phyloP scores from a whole-genome alignment of 1,140 invertebrate species.

The Chironomus tepperi region DNA sequence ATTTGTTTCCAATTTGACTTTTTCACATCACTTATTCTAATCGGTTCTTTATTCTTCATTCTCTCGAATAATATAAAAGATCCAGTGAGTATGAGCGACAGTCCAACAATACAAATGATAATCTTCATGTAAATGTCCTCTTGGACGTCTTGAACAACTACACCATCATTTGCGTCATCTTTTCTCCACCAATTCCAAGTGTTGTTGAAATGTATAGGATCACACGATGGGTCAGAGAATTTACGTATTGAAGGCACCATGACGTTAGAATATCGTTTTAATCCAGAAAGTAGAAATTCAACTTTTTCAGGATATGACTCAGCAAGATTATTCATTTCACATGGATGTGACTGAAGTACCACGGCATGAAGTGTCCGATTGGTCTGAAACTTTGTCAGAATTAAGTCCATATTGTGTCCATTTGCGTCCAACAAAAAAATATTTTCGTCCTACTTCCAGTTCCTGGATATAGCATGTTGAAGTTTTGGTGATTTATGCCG shows the following conservation, averaged over 20 bases:
- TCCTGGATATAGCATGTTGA: too few species aligned
- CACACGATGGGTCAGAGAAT: conserved; percentile 43
- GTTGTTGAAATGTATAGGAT: conserved; percentile 47
- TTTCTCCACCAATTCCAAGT: conserved; percentile 47
- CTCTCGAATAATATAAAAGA: background rate
- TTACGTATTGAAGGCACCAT: conserved; percentile 45
- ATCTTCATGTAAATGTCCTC: too few species aligned
- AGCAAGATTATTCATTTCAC: conserved; percentile 72
- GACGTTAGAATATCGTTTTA: conserved; percentile 39
- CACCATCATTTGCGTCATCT: background rate
- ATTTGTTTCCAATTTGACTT: too few species aligned
- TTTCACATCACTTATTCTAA: too few species aligned
- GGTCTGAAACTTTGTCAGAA: too few species aligned
- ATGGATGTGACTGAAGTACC: too few species aligned
- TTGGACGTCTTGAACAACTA: too few species aligned
- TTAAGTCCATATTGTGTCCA: too few species aligned
- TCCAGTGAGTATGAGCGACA: background rate
- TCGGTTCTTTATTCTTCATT: background rate
- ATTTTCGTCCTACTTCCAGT: too few species aligned
- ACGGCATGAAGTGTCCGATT: too few species aligned
- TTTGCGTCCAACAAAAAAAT: too few species aligned
- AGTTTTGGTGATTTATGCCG: too few species aligned
- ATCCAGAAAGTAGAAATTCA: background rate
- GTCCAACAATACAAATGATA: background rate
- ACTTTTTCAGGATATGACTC: conserved; percentile 35